Base-by-base conservation (phyloP, 2,888 invertebrate species). In the Eupithecia insigniata region DNA sequence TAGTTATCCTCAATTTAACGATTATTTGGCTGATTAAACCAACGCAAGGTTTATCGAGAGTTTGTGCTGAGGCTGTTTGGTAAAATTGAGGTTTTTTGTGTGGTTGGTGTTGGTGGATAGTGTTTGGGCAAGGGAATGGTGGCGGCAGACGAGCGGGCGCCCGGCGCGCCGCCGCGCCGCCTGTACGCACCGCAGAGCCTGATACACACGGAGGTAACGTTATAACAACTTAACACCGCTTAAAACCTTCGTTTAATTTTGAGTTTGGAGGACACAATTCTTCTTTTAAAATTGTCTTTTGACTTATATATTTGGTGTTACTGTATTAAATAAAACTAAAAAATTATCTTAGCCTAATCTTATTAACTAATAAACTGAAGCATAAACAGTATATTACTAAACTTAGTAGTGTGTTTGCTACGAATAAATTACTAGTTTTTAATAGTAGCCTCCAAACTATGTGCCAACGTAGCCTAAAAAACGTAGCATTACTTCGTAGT, bases 81-180 rank as follows among this genome's bases (percentile, higher is more conserved):
- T 32, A n/a, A 32, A n/a, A n/a, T 32, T 62, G 28, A 30, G 61
- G 14, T 28, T 30, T 62, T 62, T 55, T 26, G 55, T 62, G 34
- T 22, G 34, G 61, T 62, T 32, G 32, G 22, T 34, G 18, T 10
- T 30, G 30, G 8, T 60, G 60, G 61, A 65, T 75, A 61, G 71
- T 70, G 74, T 73, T 74, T 75, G 75, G 73, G 75, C 69, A 67
- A 55, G 73, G 84, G 32, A 88, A 87, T 89, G 88, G 87, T 85
- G 87, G 72, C 81, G 89, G 92, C 86, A 93, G 93, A 93, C 93
- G 88, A 83, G 81, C 91, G 92, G 93, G 93, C 93, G 93, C 93
- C 93, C 79, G 83, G 80, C 74, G 81, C 80, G 90, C 84, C 92
- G 91, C 90, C 90, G 89, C 84, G 87, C 89, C 82, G 90, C 89